phyloP scores from a whole-genome alignment of 2,797 vertebrate genomes.

The Acanthiza pusilla region DNA sequence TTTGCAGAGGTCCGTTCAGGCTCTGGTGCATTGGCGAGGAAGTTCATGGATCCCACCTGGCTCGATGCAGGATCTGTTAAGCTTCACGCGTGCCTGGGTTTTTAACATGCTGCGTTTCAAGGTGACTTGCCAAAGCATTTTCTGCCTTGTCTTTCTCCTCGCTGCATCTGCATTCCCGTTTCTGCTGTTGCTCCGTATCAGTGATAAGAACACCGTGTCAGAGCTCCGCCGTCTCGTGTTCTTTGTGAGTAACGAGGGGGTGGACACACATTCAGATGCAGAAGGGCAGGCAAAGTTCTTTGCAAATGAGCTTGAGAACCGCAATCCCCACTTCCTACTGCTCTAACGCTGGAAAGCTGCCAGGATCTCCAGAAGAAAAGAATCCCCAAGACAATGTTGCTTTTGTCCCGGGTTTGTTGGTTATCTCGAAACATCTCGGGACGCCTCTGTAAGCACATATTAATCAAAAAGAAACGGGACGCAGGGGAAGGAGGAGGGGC shows the following conservation, averaged over 20 bases:
- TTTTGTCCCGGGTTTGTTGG: not conserved
- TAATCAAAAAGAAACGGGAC: not conserved
- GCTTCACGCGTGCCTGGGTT: not conserved
- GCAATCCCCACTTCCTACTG: not conserved
- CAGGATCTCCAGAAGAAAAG: not conserved
- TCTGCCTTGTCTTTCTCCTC: not conserved
- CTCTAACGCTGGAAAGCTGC: not conserved
- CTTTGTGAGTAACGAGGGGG: not conserved
- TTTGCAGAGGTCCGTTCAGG: not conserved
- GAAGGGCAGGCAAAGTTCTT: not conserved
- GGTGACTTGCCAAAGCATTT: not conserved
- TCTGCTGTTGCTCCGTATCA: not conserved
- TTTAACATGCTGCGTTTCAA: not conserved
- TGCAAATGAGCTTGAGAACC: not conserved
- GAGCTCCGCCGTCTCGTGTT: not conserved
- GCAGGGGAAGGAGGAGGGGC: not conserved
- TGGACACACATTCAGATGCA: not conserved
- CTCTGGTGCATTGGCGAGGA: not conserved
- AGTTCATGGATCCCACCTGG: not conserved
- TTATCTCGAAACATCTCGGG: not conserved
- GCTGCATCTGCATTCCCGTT: not conserved
- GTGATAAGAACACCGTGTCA: not conserved
- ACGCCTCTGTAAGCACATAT: fast-evolving
- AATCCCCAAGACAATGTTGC: not conserved
- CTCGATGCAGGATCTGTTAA: not conserved